Base-by-base conservation (phyloP, 2,113 vertebrate species). In the Chaetops frenatus region DNA sequence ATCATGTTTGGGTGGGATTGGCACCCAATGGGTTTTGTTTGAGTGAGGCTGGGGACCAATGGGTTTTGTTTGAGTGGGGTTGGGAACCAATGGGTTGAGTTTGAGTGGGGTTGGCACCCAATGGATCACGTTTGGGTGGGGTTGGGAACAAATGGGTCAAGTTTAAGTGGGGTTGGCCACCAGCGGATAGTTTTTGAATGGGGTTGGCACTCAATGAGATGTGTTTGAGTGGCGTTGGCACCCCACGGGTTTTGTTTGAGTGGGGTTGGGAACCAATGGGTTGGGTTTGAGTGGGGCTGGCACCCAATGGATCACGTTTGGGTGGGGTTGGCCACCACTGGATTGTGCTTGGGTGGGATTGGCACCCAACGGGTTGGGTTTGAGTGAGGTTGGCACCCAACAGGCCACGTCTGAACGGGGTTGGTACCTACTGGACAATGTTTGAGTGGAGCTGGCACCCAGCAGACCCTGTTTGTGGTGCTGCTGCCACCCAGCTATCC, bases 161-260 rank as follows among this genome's bases (percentile, higher is more conserved):
- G 9, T 47, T 42, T 44, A 28, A 6, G 14, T 33, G 44, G 10
- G 8, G 36, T 8, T 48, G 22, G 10, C 12, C 40, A 9, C 17
- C 12, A 33, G 7, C 0, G 1, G 15, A 0, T 11, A 2, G 0
- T 24, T n/a, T 47, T 42, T 44, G 40, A 6, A 10, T 33, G 44
- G 10, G 8, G 36, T 8, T 48, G 22, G 10, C 12, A 33, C 3
- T 27, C 9, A 33, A 8, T 1, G 4, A 19, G 0, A 4, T 3
- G 0, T 31, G 17, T 38, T 24, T 35, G 33, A 4, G 33, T 15
- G 20, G 8, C 3, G 15, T 6, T 29, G 40, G 78, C 20, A 40
- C 4, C 16, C 28, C 15, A 18, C 7, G 10, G 10, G 0, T 11
- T 10, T 0, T 6, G 3, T 35, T 14, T 23, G 66, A 4, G 17